Evolutionary conservation across 2,888 invertebrate species (phyloP), one percentile per base, ranked within the genome.

Genomic region (Euplexia lucipara): DNA sequence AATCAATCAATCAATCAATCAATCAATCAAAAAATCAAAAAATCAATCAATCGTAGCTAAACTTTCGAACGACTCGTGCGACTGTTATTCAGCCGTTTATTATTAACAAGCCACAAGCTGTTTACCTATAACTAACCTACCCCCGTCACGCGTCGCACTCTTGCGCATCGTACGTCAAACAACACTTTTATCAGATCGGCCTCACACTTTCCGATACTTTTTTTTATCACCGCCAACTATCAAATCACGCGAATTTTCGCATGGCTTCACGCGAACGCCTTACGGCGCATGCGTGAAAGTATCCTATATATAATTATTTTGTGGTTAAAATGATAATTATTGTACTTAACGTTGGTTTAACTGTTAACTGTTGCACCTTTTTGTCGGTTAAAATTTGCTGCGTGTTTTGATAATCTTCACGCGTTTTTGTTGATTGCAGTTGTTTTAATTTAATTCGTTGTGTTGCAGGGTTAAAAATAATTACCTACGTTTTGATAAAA

Each of bases 161-260:
- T 14, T 45, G 52, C 59, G 54, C 71, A 61, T 52, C 26, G 22
- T 26, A 61, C 51, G 51, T 71, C 67, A 69, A 45, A 44, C 48
- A 30, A 35, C 59, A 69, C 47, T 66, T 53, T 60, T 75, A 75
- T 81, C 78, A 66, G 68, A 77, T 71, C 45, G 35, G 26, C 32
- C 41, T 64, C 51, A 59, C 61, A 80, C 75, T 81, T 68, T 70
- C 70, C 65, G 70, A 66, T 69, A 34, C 47, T 57, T 59, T 63
- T 65, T 72, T 71, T 62, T 51, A 70, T 57, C 35, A 57, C 30
- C 39, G 62, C 64, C 52, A 26, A 61, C 58, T 65, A 81, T 70
- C 69, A 61, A 70, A 66, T 70, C 82, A 79, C 79, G 84, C 83
- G 61, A 78, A 73, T 74, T 62, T 64, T 69, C 70, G 67, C 78